Evolutionary conservation across 2,113 vertebrate species (phyloP).

Genomic region (Petroica traversi): DNA sequence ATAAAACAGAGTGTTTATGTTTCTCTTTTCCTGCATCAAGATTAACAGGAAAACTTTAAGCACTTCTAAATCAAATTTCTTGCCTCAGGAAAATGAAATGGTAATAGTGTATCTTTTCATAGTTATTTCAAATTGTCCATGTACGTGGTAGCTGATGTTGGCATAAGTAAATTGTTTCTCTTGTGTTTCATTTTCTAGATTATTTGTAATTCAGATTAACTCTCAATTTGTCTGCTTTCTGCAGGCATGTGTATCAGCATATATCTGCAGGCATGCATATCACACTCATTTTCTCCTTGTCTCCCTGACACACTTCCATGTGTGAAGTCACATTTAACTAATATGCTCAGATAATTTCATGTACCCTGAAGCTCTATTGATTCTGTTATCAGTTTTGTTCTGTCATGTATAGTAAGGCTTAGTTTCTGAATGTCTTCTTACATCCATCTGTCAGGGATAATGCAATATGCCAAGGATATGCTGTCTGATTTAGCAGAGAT

Average conservation of each 20-base stretch:
- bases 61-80: background rate
- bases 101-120: constrained; percentile 25
- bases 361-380: background rate
- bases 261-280: background rate
- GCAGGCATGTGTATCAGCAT: background rate
- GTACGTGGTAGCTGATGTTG: constrained; percentile 6
- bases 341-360: background rate
- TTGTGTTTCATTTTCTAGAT: background rate
- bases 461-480: background rate
- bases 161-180: constrained; percentile 56
- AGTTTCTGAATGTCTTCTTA: background rate
- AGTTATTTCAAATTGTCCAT: constrained; percentile 6
- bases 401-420: background rate
- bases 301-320: background rate
- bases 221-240: constrained; percentile 6
- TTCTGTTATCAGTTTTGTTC: background rate
- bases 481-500: background rate
- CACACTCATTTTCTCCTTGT: background rate
- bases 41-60: constrained; percentile 24
- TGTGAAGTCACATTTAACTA: constrained; percentile 10
- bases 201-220: constrained; percentile 19
- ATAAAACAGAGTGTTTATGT: background rate
- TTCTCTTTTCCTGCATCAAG: background rate
- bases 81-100: constrained; percentile 32
- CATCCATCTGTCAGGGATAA: background rate